phyloP scores from a whole-genome alignment of 2,888 invertebrate genomes.

The Ariolimax columbianus region DNA sequence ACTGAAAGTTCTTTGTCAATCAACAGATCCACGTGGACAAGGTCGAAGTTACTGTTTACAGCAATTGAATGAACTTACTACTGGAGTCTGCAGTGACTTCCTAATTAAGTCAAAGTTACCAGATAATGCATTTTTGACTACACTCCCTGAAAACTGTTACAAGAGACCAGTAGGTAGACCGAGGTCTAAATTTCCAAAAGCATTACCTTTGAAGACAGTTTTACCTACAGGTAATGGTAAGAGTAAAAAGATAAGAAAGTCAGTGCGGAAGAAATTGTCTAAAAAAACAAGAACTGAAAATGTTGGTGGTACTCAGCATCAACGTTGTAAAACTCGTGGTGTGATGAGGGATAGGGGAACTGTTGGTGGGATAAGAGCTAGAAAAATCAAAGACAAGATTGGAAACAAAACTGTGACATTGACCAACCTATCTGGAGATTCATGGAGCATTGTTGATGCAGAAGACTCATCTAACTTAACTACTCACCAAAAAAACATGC shows the following conservation, averaged over 20 bases:
- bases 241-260: background rate
- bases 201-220: background rate
- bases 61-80: background rate
- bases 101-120: background rate
- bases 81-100: too few species aligned
- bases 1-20: too few species aligned
- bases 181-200: background rate
- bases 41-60: background rate
- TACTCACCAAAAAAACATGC: background rate
- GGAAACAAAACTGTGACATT: background rate
- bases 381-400: background rate
- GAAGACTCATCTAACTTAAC: background rate
- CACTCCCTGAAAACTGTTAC: background rate
- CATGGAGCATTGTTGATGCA: background rate
- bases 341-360: background rate
- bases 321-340: background rate
- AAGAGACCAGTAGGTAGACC: background rate
- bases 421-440: background rate
- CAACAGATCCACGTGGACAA: background rate
- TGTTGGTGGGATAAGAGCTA: background rate
- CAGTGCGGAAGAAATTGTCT: background rate
- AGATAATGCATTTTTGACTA: background rate
- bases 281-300: background rate
- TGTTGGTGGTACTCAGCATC: background rate
- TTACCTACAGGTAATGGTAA: background rate